Base-by-base conservation (phyloP, 2,888 invertebrate species). In the Drosophila percnosoma region DNA sequence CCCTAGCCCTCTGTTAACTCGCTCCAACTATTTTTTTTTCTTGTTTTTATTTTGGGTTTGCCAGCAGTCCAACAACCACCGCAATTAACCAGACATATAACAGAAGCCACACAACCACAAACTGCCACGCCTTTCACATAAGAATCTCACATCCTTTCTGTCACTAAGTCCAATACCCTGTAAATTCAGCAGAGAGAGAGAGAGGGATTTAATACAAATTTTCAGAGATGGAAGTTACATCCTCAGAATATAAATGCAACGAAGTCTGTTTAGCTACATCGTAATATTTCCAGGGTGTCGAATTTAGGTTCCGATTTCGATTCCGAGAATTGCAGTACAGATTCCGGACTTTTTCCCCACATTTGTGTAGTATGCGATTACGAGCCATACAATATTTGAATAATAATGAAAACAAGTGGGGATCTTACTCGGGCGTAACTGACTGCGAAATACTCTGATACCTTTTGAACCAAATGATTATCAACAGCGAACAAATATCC, bases 41-140 rank as follows among this genome's bases (percentile, higher is more conserved):
- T 27, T 11, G 53, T 13, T 27, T 31, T 52, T 52, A 40, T 64
- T 48, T 55, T 24, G 45, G 54, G 45, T 6, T 57, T 51, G 53
- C 45, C 69, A 45, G 55, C 62, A 54, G 68, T 62, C 40, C 34
- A 53, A 49, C 61, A 82, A 71, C 86, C 85, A 87, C 85, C 85
- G 87, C 85, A 86, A 86, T 86, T 86, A 86, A 86, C 85, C 90
- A 77, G 84, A 71, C 72, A 68, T 70, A 72, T 78, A 72, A 62
- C 76, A 68, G 68, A 61, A 73, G 52, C 77, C 73, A 66, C 70
- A 73, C 27, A 55, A 42, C 73, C 82, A 63, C 66, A 57, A 58
- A 54, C 68, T 64, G 61, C 57, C 80, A 76, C 69, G 82, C 76
- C 69, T 63, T 42, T 24, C 55, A 36, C 65, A 63, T 53, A 57